phyloP scores from a whole-genome alignment of 2,888 invertebrate genomes.

The Caenorhabditis sp. region DNA sequence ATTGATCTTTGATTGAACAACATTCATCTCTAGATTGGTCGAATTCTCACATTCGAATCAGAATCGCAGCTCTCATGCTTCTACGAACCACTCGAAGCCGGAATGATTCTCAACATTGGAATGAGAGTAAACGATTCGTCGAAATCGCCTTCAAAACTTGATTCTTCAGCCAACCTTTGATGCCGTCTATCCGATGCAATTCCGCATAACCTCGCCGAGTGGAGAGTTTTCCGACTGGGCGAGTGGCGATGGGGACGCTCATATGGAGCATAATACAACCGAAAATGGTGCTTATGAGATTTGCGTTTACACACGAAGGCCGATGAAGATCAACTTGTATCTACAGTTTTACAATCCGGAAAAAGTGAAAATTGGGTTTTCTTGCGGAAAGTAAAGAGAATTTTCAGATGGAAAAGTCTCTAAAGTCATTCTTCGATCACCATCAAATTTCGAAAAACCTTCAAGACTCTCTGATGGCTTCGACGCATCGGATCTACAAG shows the following conservation, averaged over 20 bases:
- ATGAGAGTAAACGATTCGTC: too few relatives aligned
- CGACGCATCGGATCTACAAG: conserved; percentile 67
- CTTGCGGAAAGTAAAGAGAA: not conserved
- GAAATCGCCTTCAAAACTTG: too few relatives aligned
- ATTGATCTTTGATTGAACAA: not conserved
- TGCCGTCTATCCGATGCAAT: conserved; percentile 64
- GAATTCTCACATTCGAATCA: conserved; percentile 47
- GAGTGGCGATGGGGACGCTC: conserved; percentile 67
- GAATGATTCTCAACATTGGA: conserved; percentile 61
- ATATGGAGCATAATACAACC: conserved; percentile 68
- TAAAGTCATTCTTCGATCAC: conserved; percentile 50
- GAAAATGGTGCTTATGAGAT: conserved; percentile 72
- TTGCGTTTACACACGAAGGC: conserved; percentile 67
- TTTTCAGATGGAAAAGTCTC: conserved; percentile 52
- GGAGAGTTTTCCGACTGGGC: conserved; percentile 71
- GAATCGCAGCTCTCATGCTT: conserved; percentile 65
- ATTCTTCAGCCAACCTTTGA: conserved; percentile 58
- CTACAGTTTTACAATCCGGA: conserved; percentile 68
- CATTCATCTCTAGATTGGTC: conserved; percentile 39
- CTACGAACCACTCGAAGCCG: conserved; percentile 64
- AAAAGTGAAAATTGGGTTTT: too few relatives aligned
- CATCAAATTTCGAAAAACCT: conserved; percentile 47
- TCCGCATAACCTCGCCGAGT: conserved; percentile 69
- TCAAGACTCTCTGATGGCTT: conserved; percentile 49
- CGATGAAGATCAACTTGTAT: conserved; percentile 64